Evolutionary conservation across 2,113 vertebrate genomes (phyloP).

Genomic region (Varanus salvator): DNA sequence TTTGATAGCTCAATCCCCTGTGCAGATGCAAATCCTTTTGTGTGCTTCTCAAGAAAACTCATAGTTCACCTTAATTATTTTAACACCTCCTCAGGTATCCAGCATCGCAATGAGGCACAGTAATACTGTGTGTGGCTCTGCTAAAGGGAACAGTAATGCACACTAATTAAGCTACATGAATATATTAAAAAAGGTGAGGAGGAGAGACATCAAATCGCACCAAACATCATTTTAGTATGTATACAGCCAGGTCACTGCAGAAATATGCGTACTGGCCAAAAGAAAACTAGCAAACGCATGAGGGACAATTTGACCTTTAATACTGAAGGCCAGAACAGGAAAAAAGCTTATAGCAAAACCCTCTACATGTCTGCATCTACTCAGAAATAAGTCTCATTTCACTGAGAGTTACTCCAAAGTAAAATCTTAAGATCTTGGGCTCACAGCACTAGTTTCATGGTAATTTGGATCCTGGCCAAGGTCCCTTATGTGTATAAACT

Average conservation of each 20-base stretch:
- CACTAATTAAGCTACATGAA: conserved; percentile 10
- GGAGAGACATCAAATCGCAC: background rate
- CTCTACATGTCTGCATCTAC: background rate
- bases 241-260: background rate
- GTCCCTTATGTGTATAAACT: conserved; percentile 1
- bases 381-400: background rate
- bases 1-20: conserved; percentile 64
- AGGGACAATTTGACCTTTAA: background rate
- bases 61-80: conserved; percentile 63
- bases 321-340: background rate
- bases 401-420: background rate
- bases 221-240: background rate
- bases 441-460: background rate
- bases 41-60: conserved; percentile 51
- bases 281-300: background rate
- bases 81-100: conserved; percentile 61
- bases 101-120: background rate
- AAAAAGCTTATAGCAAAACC: background rate
- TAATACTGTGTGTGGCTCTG: background rate
- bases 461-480: conserved; percentile 4
- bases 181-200: conserved; percentile 5
- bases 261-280: background rate
- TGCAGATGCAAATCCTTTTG: conserved; percentile 56
- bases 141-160: conserved; percentile 20
- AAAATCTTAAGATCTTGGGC: background rate